phyloP scores from a whole-genome alignment of 1,140 invertebrate species.

The Meteorus sp. region DNA sequence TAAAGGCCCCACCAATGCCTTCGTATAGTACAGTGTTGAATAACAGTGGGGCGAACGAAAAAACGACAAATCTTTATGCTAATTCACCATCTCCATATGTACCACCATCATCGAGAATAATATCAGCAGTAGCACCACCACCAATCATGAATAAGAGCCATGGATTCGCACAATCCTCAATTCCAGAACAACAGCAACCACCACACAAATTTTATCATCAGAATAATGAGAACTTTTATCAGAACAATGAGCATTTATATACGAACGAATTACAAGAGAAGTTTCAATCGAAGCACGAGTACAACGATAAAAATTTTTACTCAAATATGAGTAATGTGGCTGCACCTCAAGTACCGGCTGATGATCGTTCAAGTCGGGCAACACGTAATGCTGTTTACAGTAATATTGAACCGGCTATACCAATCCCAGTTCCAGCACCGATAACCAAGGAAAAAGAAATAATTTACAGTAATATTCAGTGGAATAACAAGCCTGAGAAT shows the following conservation, averaged over 20 bases:
- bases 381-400: slow-evolving; percentile 50
- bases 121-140: slow-evolving; percentile 4
- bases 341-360: slow-evolving; percentile 40
- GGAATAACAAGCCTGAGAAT: slow-evolving; percentile 55
- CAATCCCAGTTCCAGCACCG: slow-evolving; percentile 37
- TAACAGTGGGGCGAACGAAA: slow-evolving; percentile 47
- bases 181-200: slow-evolving; percentile 33
- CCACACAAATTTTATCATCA: slow-evolving; percentile 42
- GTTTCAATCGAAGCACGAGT: slow-evolving; percentile 48
- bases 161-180: no score
- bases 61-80: slow-evolving; percentile 51
- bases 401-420: slow-evolving; percentile 51
- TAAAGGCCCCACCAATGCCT: slow-evolving; percentile 58
- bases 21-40: slow-evolving; percentile 61
- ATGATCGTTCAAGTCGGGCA: slow-evolving; percentile 39
- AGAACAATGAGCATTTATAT: slow-evolving; percentile 50
- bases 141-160: no score
- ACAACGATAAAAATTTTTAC: slow-evolving; percentile 52
- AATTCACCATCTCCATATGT: slow-evolving; percentile 53
- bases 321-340: slow-evolving; percentile 52
- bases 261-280: slow-evolving; percentile 45
- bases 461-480: slow-evolving; percentile 57
- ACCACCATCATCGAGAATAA: slow-evolving; percentile 44
- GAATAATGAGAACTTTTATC: slow-evolving; percentile 40
- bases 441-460: slow-evolving; percentile 50